Conservation (phyloP, 1,140 invertebrate species). For the Hormaphis cornu region DNA sequence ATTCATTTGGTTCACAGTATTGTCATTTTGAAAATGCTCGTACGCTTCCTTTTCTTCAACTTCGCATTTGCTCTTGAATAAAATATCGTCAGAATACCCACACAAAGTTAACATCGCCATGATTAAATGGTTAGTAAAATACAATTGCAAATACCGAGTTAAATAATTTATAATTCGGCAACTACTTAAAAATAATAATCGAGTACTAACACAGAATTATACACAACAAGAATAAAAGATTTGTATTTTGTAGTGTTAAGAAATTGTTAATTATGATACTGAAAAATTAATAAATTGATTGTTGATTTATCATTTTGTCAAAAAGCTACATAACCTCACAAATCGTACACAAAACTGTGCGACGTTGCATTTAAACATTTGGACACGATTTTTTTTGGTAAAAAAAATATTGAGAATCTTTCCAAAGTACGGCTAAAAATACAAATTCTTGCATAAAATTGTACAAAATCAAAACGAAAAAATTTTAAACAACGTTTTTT, state of each 20-base stretch:
- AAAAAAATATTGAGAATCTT: neutral
- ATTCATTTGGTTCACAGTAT: slow-evolving; percentile 28
- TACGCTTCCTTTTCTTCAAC: slow-evolving; percentile 21
- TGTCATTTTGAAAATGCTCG: slow-evolving; percentile 2
- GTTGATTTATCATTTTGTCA: slow-evolving; percentile 22
- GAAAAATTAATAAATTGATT: neutral
- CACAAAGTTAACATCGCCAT: slow-evolving; percentile 25
- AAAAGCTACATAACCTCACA: slow-evolving; percentile 8
- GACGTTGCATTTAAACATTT: neutral
- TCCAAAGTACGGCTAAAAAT: too few relatives aligned
- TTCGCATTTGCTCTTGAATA: slow-evolving; percentile 15
- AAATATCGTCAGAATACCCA: slow-evolving; percentile 1
- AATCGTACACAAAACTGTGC: neutral
- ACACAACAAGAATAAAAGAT: too few relatives aligned
- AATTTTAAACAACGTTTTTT: neutral
- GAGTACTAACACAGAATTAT: too few relatives aligned
- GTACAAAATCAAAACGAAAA: neutral
- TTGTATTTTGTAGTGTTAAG: neutral
- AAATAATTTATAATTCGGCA: too few relatives aligned
- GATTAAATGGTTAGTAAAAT: too few relatives aligned
- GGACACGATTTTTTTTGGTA: neutral
- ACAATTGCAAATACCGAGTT: neutral
- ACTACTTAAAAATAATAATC: too few relatives aligned
- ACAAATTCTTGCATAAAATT: too few relatives aligned
- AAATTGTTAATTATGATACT: neutral